phyloP scores from a whole-genome alignment of 2,888 invertebrate species.

The Andrena fulva region DNA sequence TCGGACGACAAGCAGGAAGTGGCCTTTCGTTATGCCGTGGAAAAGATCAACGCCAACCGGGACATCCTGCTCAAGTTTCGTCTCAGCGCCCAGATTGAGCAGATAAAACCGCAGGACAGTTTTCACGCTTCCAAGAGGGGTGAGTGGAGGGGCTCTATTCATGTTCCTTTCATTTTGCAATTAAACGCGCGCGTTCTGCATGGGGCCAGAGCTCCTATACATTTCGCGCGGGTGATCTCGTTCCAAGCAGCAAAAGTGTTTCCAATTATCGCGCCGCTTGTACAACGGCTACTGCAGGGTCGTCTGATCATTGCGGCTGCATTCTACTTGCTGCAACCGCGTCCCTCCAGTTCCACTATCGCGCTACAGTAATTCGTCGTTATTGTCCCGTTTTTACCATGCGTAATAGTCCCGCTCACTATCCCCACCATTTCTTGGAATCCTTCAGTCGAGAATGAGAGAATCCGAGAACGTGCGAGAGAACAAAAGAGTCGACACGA shows the following conservation, averaged over 20 bases:
- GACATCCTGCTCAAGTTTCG: slow-evolving; percentile 94
- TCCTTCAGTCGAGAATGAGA: no score
- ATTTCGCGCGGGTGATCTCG: neutral
- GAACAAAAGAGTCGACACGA: no score
- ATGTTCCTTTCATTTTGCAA: slow-evolving; percentile 22
- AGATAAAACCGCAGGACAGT: slow-evolving; percentile 95
- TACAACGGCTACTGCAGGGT: neutral
- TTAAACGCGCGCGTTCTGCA: slow-evolving; percentile 17
- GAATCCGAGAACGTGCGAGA: no score
- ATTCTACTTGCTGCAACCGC: slow-evolving; percentile 6
- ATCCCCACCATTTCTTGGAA: no score
- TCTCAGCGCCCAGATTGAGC: slow-evolving; percentile 94
- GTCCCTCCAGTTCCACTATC: neutral
- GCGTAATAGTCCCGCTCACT: no score
- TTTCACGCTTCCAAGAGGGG: slow-evolving; percentile 97
- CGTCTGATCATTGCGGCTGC: slow-evolving; percentile 5
- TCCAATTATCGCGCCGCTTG: slow-evolving; percentile 19
- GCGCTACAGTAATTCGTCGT: neutral
- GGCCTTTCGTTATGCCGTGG: slow-evolving; percentile 96
- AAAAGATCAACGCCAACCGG: slow-evolving; percentile 94
- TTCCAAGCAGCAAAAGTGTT: neutral
- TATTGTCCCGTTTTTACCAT: no score
- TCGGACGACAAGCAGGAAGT: slow-evolving; percentile 95
- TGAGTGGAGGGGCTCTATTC: slow-evolving; percentile 83
- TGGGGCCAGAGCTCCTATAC: neutral